Conservation (phyloP, 2,797 vertebrate genomes). For the Poecilia velifera region DNA sequence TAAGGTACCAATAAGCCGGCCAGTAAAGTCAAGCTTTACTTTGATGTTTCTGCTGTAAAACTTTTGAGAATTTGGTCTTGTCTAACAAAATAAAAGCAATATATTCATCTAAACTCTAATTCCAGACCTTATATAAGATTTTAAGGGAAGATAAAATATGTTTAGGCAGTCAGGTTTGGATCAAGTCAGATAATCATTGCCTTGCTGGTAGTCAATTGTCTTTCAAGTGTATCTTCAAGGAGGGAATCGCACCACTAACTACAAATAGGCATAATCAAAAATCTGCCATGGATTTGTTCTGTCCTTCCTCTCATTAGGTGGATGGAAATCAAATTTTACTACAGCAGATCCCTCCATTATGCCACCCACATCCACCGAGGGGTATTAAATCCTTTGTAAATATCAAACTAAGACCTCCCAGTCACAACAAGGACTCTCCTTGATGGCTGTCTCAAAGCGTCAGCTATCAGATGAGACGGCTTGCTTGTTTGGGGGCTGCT, state of each 20-base stretch:
- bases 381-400: conserved; percentile 61
- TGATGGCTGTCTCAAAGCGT: conserved; percentile 57
- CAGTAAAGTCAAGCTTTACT: neutral
- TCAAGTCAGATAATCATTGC: neutral
- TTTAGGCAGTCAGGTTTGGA: neutral
- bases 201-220: neutral
- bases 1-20: neutral
- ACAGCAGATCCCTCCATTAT: conserved; percentile 41
- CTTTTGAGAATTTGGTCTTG: neutral
- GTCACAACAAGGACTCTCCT: conserved; percentile 58
- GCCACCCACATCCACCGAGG: conserved; percentile 41
- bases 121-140: neutral
- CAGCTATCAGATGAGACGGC: conserved; percentile 57
- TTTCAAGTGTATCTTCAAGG: neutral
- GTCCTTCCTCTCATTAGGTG: conserved; percentile 15
- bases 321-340: conserved; percentile 38
- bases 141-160: neutral
- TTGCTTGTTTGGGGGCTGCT: conserved; percentile 51
- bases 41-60: neutral
- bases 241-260: conserved; percentile 11
- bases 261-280: conserved; percentile 23
- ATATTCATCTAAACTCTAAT: neutral
- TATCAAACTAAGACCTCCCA: conserved; percentile 61
- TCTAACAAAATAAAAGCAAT: neutral
- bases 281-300: conserved; percentile 10